Base-by-base conservation (phyloP, 1,140 invertebrate genomes). In the Condylostylus longicornis region DNA sequence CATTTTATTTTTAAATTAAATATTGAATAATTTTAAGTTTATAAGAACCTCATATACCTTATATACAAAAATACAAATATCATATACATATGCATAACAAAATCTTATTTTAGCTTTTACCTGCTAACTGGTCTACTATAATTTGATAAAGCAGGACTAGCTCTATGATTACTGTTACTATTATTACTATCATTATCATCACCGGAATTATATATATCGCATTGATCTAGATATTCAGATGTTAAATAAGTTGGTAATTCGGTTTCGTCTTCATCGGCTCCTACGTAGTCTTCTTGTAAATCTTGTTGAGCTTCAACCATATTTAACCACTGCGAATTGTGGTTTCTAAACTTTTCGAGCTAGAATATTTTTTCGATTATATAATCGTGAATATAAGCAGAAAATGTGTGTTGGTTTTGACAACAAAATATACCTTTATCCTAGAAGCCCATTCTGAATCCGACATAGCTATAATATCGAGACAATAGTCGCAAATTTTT, bases 251-350 rank as follows among this genome's bases (percentile, higher is more conserved):
- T 73, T 27, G 77, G 75, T 28, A 80, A 54, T 50, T 75, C 75
- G 30, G 73, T 69, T 28, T 74, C 67, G 13, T 76, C 73, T 43
- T 72, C 71, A 28, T 66, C 60, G 28, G 66, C 47, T 35, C 66
- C 64, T 21, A 51, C 48, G 25, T 58, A 64, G 43, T 69, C 63
- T 44, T 65, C 62, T 18, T 58, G 55, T 29, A 67, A 57, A 38
- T 68, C 65, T 37, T 60, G 57, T 18, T 60, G 57, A 17, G 66
- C 70, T 53, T 85, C 82, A 18, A 97, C 86, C 79, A 97, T 94
- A 49, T 91, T 88, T 32, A 98, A 62, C 95, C 94, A 98, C 55
- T 97, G 89, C 1, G 85, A 82, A 64, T 98, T 98, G 61, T 98
- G 89, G 58, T 85, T 88, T 15, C 87, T 71, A 59, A 98, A 98